These are phyloP conservation scores for Drosophila buzzatii DNA, from an alignment of 2,888 invertebrate genomes.

Conservation along the genomic window DNA sequence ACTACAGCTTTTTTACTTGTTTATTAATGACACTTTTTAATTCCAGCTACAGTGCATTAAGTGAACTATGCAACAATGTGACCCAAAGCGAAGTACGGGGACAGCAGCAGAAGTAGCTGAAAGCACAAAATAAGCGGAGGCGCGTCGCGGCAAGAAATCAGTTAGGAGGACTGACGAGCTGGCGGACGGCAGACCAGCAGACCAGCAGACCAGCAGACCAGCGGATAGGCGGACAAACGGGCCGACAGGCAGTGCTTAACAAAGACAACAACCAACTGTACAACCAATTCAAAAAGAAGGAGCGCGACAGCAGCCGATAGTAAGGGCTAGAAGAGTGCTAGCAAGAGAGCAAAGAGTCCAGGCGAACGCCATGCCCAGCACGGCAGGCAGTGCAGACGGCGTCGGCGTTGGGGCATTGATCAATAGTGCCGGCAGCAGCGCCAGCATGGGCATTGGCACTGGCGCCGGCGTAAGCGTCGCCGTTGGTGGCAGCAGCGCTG, in stretches of 20 bases:
- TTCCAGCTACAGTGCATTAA: slow-evolving; percentile 53
- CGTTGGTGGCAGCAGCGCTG: slow-evolving; percentile 27
- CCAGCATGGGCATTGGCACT: slow-evolving; percentile 64
- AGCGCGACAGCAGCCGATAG: neutral
- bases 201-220: no score
- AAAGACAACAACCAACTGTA: slow-evolving; percentile 31
- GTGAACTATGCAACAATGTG: slow-evolving; percentile 50
- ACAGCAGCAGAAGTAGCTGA: slow-evolving; percentile 22
- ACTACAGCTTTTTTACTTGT: slow-evolving; percentile 34
- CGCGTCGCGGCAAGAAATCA: neutral
- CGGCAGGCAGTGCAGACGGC: slow-evolving; percentile 73
- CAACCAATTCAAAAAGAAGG: neutral
- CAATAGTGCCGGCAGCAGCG: slow-evolving; percentile 68
- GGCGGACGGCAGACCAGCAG: no score
- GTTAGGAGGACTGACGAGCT: no score
- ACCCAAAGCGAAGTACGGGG: slow-evolving; percentile 27
- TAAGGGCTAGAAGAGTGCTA: neutral
- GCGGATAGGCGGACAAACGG: neutral
- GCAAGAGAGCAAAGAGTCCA: neutral
- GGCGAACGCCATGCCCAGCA: slow-evolving; percentile 71
- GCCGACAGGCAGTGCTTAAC: slow-evolving; percentile 21
- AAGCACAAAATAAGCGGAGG: neutral
- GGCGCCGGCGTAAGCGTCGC: slow-evolving; percentile 41
- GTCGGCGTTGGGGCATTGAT: slow-evolving; percentile 71
- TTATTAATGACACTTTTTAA: slow-evolving; percentile 22